Conservation (phyloP, 2,888 invertebrate species). For the Nomada fucata region DNA sequence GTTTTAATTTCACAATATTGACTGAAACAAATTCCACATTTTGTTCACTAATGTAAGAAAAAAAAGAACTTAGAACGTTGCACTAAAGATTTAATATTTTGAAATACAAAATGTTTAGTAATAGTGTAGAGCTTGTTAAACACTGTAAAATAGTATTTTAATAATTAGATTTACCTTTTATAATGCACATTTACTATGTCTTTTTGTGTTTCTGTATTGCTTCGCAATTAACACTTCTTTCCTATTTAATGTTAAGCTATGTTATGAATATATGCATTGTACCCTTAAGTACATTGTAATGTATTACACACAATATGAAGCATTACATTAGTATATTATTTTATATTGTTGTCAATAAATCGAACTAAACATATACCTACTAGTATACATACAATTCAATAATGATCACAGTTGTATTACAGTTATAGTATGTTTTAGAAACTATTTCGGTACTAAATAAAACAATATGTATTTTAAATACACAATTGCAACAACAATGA, state of each 20-base stretch:
- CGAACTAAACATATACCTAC: not conserved
- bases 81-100: constrained; percentile 3
- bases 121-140: constrained; percentile 27
- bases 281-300: constrained; percentile 40
- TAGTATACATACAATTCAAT: constrained; percentile 5
- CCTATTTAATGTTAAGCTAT: constrained; percentile 17
- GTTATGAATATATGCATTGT: constrained; percentile 22
- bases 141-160: constrained; percentile 30
- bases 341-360: not conserved
- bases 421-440: not conserved
- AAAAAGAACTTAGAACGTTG: no score
- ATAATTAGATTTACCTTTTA: constrained; percentile 18
- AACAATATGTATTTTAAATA: constrained; percentile 16
- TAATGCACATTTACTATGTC: not conserved
- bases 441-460: constrained; percentile 4
- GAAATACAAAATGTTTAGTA: not conserved
- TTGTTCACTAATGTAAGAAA: no score
- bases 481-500: not conserved
- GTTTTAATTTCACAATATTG: not conserved
- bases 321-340: constrained; percentile 10
- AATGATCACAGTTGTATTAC: constrained; percentile 11
- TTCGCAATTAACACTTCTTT: constrained; percentile 27
- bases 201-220: constrained; percentile 29
- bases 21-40: not conserved
- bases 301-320: constrained; percentile 6